Percentiles rank a stretch among this genome's conserved stretches.
Evolutionary conservation across 2,113 vertebrate species (phyloP).

Genomic region (Alectura lathami): DNA sequence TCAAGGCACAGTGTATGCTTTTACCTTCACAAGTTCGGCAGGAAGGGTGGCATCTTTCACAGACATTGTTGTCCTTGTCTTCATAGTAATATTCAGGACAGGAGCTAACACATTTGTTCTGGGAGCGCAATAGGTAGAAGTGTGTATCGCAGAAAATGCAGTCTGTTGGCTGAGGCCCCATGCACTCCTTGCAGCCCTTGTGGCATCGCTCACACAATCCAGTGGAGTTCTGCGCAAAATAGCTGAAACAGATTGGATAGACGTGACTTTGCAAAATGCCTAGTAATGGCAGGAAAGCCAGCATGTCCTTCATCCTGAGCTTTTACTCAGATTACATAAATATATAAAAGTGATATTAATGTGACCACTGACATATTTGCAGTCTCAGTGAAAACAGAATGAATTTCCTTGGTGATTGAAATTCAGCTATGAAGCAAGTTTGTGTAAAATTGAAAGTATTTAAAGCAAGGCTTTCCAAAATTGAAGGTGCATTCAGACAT

Average conservation of each 20-base stretch:
- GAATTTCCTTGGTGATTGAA: not conserved
- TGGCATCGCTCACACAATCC: conserved; percentile 83
- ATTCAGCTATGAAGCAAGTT: not conserved
- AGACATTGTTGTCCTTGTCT: conserved; percentile 57
- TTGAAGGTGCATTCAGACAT: not conserved
- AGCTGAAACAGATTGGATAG: conserved; percentile 72
- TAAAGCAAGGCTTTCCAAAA: not conserved
- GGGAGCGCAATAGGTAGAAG: conserved; percentile 79
- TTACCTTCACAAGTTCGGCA: conserved; percentile 86
- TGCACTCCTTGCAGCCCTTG: conserved; percentile 82
- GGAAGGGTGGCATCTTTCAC: conserved; percentile 85
- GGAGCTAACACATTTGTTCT: conserved; percentile 73
- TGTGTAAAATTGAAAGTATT: not conserved
- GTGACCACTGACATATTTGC: not conserved
- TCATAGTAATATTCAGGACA: conserved; percentile 84
- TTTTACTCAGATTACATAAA: not conserved
- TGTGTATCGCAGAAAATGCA: conserved; percentile 82
- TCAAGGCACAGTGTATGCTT: not conserved
- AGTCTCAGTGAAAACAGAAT: not conserved
- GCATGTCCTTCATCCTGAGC: not conserved
- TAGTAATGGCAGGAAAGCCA: not conserved
- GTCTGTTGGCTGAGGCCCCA: conserved; percentile 69
- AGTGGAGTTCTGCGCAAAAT: conserved; percentile 78
- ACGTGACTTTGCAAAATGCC: not conserved
- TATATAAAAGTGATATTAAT: not conserved